Base-by-base conservation (phyloP, 2,797 vertebrate genomes). In the Psittacula derbiana region DNA sequence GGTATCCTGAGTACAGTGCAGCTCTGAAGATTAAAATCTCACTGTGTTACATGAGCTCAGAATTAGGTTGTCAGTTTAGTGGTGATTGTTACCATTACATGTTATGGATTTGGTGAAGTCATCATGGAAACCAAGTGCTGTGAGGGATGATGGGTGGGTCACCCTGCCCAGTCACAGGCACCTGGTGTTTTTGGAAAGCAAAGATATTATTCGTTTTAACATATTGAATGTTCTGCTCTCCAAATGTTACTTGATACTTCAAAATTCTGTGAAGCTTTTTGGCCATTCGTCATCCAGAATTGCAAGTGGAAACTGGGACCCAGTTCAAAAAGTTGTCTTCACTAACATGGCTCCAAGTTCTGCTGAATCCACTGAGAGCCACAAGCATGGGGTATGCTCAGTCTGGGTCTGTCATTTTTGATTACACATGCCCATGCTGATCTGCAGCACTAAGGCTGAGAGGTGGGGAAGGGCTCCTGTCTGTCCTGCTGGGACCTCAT, bases 361-460 rank as follows among this genome's bases (percentile, higher is more conserved):
- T 65, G 41, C 57, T 5, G 49, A 71, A 49, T 38, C 74, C 52
- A 0, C 0, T 6, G 61, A 55, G 65, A 73, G 30, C 50, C n/a
- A 3, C 0, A 0, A 57, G 61, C 25, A 5, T 8, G 28, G 57
- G 10, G 3, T 33, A 2, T 1, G 2, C 40, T 60, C 8, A 25
- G 50, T 64, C 79, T 78, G 76, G 15, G 8, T 62, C 65, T 53
- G 23, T 71, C 74, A 20, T 38, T 3, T 4, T 41, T 43, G 23
- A 5, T 70, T 36, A 36, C 4, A 0, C 0, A 0, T 83, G 33
- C 61, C 93, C 43, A 3, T 2, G 2, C 61, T 57, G 27, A 46
- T 40, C 41, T 36, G 28, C 0, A 5, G 46, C 2, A 1, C 47
- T 1, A 23, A 81, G 76, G 69, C 67, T 11, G 7, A 2, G 87